A percentile compares a stretch with the other conserved stretches of the same genome.
These are phyloP conservation scores for Montipora sp. DNA, from an alignment of 64 coral and sea anemone genomes.

Conservation along the genomic window DNA sequence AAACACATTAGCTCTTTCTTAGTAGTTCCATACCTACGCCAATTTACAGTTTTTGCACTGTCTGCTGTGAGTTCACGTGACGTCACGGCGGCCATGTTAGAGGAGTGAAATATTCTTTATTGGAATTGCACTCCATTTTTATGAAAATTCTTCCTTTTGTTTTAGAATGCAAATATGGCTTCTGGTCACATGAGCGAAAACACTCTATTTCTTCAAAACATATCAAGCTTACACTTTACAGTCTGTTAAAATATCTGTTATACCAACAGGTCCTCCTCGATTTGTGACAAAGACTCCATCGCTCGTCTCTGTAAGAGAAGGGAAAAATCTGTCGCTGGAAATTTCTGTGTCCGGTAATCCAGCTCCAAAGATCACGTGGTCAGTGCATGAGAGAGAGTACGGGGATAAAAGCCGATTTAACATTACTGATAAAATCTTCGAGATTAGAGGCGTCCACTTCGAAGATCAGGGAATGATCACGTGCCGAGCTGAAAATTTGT, in stretches of 20 bases:
- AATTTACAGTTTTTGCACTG: no score
- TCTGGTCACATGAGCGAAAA: no score
- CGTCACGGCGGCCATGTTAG: no score
- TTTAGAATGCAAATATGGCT: no score
- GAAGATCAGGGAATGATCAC: no score
- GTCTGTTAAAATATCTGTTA: background rate
- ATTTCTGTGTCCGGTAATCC: conserved; percentile 43
- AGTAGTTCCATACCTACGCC: no score
- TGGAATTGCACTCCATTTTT: background rate
- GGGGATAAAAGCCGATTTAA: background rate
- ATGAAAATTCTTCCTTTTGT: no score
- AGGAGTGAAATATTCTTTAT: background rate
- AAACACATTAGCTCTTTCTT: no score
- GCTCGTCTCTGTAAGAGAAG: conserved; percentile 31
- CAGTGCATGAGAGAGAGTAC: background rate
- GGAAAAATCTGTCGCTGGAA: conserved; percentile 10
- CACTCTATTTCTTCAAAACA: no score
- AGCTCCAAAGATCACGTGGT: conserved; percentile 47
- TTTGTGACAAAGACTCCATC: conserved; percentile 27
- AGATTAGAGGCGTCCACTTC: no score
- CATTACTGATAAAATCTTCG: background rate
- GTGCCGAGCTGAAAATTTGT: no score
- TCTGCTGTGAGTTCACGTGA: no score
- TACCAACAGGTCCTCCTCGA: conserved; percentile 29
- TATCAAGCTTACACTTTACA: background rate